These are phyloP conservation scores for Remorina albescens DNA, from an alignment of 2,797 vertebrate species.

Conservation along the genomic window DNA sequence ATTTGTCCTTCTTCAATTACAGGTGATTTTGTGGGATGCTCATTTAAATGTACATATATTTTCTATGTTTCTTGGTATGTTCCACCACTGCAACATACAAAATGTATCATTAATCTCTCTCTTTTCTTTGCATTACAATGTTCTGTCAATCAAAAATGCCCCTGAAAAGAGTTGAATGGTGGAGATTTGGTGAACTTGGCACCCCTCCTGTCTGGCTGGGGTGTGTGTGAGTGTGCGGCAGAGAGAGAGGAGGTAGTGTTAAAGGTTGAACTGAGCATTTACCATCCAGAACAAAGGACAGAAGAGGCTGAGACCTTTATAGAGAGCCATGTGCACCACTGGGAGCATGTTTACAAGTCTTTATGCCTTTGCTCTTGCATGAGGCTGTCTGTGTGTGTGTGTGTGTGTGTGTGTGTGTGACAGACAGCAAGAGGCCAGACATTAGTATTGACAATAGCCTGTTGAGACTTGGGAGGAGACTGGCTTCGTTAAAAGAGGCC, in stretches of 20 bases:
- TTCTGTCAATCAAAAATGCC: slow-evolving; percentile 14
- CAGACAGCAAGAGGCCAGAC: slow-evolving; percentile 56
- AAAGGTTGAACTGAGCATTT: slow-evolving; percentile 51
- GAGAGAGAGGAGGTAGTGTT: slow-evolving; percentile 31
- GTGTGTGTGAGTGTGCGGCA: slow-evolving; percentile 12
- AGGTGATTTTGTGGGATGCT: background rate
- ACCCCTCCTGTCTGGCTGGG: slow-evolving; percentile 7
- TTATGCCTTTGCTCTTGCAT: slow-evolving; percentile 33
- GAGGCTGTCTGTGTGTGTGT: slow-evolving; percentile 26
- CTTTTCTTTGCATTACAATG: slow-evolving; percentile 21
- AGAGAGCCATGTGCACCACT: slow-evolving; percentile 38
- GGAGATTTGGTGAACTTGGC: slow-evolving; percentile 48
- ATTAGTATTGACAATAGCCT: slow-evolving; percentile 70
- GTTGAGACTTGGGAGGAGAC: slow-evolving; percentile 72
- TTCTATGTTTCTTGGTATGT: background rate
- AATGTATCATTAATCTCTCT: background rate
- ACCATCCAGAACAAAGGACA: slow-evolving; percentile 55
- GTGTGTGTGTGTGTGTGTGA: slow-evolving; percentile 25
- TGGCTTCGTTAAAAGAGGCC: slow-evolving; percentile 70
- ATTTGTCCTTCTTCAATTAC: background rate
- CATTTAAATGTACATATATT: background rate
- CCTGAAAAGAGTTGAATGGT: slow-evolving; percentile 25
- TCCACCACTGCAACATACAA: background rate
- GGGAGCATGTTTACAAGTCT: slow-evolving; percentile 42
- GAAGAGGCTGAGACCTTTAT: slow-evolving; percentile 48